A percentile compares a stretch with the other conserved stretches of the same genome.
Evolutionary conservation across 2,888 invertebrate species (phyloP).

Genomic region (Trichopoda pennipes): DNA sequence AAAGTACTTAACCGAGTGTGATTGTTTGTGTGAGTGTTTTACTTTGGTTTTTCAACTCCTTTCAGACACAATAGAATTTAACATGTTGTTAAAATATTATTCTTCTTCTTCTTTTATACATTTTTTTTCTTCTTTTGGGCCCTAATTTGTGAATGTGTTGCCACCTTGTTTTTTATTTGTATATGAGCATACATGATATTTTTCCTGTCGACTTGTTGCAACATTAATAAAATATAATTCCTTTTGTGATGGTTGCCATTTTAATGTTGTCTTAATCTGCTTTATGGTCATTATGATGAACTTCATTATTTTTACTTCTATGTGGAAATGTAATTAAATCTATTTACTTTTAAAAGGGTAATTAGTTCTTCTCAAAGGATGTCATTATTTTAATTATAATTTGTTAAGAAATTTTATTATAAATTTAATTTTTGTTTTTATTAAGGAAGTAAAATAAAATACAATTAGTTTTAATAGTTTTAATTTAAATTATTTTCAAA

Average conservation of each 20-base stretch:
- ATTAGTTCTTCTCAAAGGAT: background rate
- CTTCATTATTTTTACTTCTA: background rate
- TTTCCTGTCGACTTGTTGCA: background rate
- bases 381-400: conserved; percentile 3
- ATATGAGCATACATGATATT: background rate
- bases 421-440: too few relatives aligned
- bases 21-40: conserved; percentile 6
- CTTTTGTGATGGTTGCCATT: conserved; percentile 49
- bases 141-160: conserved; percentile 39
- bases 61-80: conserved; percentile 27
- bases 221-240: conserved; percentile 16
- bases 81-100: conserved; percentile 35
- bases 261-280: conserved; percentile 16
- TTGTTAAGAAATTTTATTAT: background rate
- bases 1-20: conserved; percentile 69
- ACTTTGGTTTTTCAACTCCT: conserved; percentile 34
- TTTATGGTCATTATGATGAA: conserved; percentile 13
- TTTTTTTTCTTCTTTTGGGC: background rate
- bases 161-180: conserved; percentile 32
- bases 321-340: background rate
- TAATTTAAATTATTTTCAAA: too few relatives aligned
- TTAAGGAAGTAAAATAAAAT: too few relatives aligned
- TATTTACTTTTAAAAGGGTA: background rate
- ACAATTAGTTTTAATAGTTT: too few relatives aligned
- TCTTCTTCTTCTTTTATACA: conserved; percentile 1